These are phyloP conservation scores for Hypsibius dujardini DNA, from an alignment of 1,140 invertebrate species.

Conservation along the genomic window DNA sequence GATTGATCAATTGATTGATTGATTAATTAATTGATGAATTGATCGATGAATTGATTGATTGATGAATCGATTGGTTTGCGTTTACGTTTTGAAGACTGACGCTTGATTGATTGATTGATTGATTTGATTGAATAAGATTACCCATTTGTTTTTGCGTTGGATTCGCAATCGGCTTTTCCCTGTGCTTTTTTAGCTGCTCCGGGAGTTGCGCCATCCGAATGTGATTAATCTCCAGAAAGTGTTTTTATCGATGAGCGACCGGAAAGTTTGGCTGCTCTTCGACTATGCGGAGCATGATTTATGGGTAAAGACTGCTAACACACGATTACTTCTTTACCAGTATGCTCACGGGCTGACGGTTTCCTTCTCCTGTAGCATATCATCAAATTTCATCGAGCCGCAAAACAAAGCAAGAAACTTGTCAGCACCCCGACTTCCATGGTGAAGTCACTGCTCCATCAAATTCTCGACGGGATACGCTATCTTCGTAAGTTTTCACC, in stretches of 20 bases:
- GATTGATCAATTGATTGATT: no score
- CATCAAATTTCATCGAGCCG: conserved; percentile 39
- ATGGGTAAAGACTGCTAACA: conserved; percentile 26
- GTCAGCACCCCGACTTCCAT: conserved; percentile 33
- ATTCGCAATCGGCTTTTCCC: background rate
- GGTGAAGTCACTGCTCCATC: conserved; percentile 39
- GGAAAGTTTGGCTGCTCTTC: conserved; percentile 39
- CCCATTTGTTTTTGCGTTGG: background rate
- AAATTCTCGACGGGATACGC: conserved; percentile 40
- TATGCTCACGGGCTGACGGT: background rate
- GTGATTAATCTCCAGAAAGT: conserved; percentile 32
- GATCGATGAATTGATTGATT: no score
- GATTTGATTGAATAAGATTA: no score
- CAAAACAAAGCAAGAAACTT: conserved; percentile 37
- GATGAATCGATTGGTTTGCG: no score
- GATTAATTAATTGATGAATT: no score
- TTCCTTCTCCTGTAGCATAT: conserved; percentile 32
- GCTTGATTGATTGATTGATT: no score
- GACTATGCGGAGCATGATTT: conserved; percentile 42
- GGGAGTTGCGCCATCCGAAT: conserved; percentile 10
- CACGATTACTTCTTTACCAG: no score
- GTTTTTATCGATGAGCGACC: conserved; percentile 36
- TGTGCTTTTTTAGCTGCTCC: conserved; percentile 30
- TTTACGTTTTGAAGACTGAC: no score
- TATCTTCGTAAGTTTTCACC: conserved; percentile 31